Base-by-base conservation (phyloP, 2,797 vertebrate genomes). In the Rhynchonycteris naso region DNA sequence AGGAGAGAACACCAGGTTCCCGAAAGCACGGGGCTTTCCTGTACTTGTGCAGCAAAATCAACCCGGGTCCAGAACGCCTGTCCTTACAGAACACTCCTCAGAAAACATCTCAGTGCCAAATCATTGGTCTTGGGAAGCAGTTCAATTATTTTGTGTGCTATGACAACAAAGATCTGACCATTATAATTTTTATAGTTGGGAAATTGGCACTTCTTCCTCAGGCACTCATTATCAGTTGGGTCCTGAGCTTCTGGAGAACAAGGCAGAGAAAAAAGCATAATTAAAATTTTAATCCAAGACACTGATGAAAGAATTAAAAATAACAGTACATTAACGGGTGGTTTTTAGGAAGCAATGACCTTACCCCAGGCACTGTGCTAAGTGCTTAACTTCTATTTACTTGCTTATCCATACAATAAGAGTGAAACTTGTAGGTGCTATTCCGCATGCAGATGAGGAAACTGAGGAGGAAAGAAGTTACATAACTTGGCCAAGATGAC, bases 111-210 rank as follows among this genome's bases (percentile, higher is more conserved):
- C 33, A 11, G 61, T 21, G 9, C 33, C 18, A 10, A 21, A 5
- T 18, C 7, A 19, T 24, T 19, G 1, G 11, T 35, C 6, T 9
- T 50, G 1, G 1, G 10, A 59, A 12, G 10, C 1, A 1, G 9
- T 52, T 52, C 16, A 5, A 69, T 80, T 11, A 2, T 72, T 72
- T 79, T 63, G 4, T 12, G 13, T 33, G 9, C 52, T 15, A 0
- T 0, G 2, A 68, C 2, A 1, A 11, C n/a, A 35, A 33, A 50
- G 30, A 38, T 19, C 52, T 28, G 38, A 61, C 16, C 7, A 2
- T 35, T 35, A 4, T 21, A 1, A 24, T 56, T n/a, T 9, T 87
- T 43, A 11, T n/a, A 14, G 38, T n/a, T 78, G 47, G 52, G 30
- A 33, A 87, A 56, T 22, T n/a, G 74, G 16, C 12, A 1, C n/a